A percentile compares a stretch with the other conserved stretches of the same genome.
phyloP scores from a whole-genome alignment of 2,113 vertebrate species.

The Rhinopithecus roxellana region DNA sequence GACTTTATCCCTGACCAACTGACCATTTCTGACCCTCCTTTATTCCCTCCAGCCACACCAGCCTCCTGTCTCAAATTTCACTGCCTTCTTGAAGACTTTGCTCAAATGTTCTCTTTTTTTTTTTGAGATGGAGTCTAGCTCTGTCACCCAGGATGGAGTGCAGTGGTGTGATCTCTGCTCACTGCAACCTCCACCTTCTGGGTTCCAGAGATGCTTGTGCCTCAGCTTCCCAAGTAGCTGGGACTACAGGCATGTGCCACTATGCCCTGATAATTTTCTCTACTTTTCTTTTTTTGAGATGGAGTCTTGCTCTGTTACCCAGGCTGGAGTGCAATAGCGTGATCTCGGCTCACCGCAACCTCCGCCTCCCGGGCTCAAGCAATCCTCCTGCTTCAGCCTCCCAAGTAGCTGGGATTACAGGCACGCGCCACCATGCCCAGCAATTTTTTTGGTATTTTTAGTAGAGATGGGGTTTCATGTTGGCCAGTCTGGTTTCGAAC shows the following conservation, averaged over 20 bases:
- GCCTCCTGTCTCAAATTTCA: background rate
- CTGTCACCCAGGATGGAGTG: background rate
- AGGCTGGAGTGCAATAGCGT: too few relatives aligned
- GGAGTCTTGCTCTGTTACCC: background rate
- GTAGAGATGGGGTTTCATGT: background rate
- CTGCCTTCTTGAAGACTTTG: background rate
- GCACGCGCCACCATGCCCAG: background rate
- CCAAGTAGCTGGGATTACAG: background rate
- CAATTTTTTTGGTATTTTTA: background rate
- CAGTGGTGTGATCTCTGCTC: background rate
- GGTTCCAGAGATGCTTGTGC: background rate
- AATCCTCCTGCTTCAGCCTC: background rate
- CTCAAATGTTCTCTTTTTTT: background rate
- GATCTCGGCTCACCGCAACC: background rate
- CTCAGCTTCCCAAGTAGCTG: background rate
- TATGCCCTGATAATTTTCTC: background rate
- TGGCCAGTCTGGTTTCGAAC: background rate
- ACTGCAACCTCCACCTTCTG: background rate
- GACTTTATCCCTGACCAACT: background rate
- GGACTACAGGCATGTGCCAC: background rate
- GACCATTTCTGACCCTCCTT: background rate
- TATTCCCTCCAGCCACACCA: background rate
- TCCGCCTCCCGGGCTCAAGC: background rate
- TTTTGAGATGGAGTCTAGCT: background rate
- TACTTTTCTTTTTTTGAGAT: background rate